Conservation (phyloP, 2,888 invertebrate species). For the Gisinianus flammeolus region DNA sequence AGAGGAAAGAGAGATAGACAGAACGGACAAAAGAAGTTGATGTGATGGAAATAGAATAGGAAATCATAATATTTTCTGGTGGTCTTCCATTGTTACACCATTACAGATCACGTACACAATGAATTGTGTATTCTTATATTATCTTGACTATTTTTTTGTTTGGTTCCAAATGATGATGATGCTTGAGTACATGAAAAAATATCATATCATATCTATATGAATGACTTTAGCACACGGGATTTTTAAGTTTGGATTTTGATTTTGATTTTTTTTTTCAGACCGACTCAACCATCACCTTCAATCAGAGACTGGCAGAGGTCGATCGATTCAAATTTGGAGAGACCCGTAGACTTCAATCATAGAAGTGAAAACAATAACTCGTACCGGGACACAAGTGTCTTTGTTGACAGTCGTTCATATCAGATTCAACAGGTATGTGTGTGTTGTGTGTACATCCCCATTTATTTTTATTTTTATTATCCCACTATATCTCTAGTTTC, state of each 20-base stretch:
- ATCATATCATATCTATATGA: constrained; percentile 2
- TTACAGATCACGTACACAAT: neutral
- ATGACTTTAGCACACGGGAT: constrained; percentile 8
- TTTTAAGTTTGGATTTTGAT: too few species aligned
- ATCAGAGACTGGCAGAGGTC: constrained; percentile 57
- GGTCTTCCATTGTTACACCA: neutral
- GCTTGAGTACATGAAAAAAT: neutral
- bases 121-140: neutral
- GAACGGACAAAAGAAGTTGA: neutral
- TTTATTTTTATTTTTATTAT: neutral
- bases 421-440: constrained; percentile 53
- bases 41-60: constrained; percentile 11
- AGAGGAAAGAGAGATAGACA: neutral
- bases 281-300: constrained; percentile 48
- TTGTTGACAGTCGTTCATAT: constrained; percentile 52
- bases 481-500: neutral
- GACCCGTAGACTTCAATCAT: constrained; percentile 47
- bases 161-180: neutral
- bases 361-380: constrained; percentile 48
- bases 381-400: constrained; percentile 44
- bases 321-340: constrained; percentile 50
- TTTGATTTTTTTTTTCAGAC: too few species aligned
- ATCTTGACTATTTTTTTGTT: neutral
- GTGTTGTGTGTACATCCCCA: neutral
- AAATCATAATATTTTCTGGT: constrained; percentile 23